Conservation (phyloP, 2,888 invertebrate genomes). For the Philhelius pedissequus region DNA sequence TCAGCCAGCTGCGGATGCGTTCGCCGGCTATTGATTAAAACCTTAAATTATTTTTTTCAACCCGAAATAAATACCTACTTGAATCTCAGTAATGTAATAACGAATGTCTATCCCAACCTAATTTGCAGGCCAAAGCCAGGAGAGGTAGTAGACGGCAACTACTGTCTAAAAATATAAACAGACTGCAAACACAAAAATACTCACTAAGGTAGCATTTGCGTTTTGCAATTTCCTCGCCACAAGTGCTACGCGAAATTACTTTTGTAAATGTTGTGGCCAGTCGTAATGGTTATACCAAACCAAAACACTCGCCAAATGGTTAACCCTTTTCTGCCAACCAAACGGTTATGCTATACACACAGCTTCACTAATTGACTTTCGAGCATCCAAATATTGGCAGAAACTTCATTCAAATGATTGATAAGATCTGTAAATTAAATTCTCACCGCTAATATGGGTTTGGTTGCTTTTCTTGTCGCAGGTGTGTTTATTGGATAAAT, state of each 20-base stretch:
- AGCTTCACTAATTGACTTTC: slow-evolving; percentile 14
- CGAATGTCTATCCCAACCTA: no score
- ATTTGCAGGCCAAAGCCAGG: no score
- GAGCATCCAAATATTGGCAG: slow-evolving; percentile 1
- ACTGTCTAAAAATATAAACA: no score
- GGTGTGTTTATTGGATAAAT: background rate
- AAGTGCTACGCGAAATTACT: background rate
- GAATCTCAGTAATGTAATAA: no score
- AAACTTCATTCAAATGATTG: slow-evolving; percentile 19
- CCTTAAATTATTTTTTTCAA: no score
- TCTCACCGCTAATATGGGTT: slow-evolving; percentile 11
- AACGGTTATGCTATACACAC: background rate
- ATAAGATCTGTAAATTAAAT: slow-evolving; percentile 28
- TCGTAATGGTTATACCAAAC: background rate
- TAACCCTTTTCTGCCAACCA: background rate
- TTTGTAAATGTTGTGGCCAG: background rate
- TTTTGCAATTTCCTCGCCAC: slow-evolving; percentile 15
- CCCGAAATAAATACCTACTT: no score
- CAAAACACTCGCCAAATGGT: background rate
- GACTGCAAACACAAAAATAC: no score
- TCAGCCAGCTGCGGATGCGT: no score
- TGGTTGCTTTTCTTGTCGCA: background rate
- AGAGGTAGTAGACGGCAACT: no score
- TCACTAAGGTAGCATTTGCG: background rate
- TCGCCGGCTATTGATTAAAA: no score